Base-by-base conservation (phyloP, 2,113 vertebrate species). In the Ictidomys tridecemlineatus region DNA sequence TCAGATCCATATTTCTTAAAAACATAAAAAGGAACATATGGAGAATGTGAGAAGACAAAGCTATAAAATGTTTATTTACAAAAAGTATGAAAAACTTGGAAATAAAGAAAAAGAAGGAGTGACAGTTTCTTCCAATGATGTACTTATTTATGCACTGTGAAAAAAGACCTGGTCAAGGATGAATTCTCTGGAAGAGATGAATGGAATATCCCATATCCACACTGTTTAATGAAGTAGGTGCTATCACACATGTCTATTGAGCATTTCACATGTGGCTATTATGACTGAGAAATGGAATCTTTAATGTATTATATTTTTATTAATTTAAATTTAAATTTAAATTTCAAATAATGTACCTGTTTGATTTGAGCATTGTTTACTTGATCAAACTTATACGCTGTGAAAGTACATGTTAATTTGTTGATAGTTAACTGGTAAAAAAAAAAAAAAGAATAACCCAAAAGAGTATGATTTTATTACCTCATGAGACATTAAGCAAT, bases 321-420 rank as follows among this genome's bases (percentile, higher is more conserved):
- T 84, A 63, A 86, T 30, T 89, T 42, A n/a, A 45, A 86, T 51
- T 73, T 69, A n/a, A 45, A 86, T 51, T 73, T 69, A 85, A 92
- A 83, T 82, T 51, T 80, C 45, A 4, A 86, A 92, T 20, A 90
- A 30, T 58, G 17, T 79, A 48, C 39, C 48, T 67, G 16, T 83
- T 93, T 92, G 32, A 56, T 22, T 91, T 89, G 30, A 86, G 0
- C 48, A 65, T 58, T 85, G 96, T 85, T 24, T 51, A 10, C 79
- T 63, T 93, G 32, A 93, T 72, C 39, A 32, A 30, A 61, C 28
- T 3, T 30, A 69, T 20, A 34, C 8, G 48, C 2, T 51, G 0
- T 53, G 18, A 87, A 72, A 96, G 61, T 94, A 16, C 18, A 90
- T 90, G 17, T 37, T 95, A 45, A 84, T 73, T 79, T 89, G 4